Conservation (phyloP, 1,140 invertebrate genomes). For the Nasonia longicornis region DNA sequence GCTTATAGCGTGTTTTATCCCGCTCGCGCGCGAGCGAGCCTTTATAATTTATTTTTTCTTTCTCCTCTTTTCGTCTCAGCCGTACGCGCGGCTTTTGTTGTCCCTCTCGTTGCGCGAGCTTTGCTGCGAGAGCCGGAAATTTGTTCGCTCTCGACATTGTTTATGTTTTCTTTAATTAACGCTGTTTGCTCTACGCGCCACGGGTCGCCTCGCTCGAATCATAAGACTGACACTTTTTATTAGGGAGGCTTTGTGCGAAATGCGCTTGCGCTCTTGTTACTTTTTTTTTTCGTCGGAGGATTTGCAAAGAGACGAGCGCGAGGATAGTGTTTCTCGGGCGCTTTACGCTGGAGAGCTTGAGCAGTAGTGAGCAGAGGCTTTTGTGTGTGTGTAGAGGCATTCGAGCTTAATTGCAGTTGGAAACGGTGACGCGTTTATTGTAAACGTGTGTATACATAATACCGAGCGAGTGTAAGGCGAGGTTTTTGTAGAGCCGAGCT, state of each 20-base stretch:
- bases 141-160: slow-evolving; percentile 12
- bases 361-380: neutral
- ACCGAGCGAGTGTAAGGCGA: too few species aligned
- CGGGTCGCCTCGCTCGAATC: slow-evolving; percentile 15
- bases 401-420: neutral
- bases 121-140: slow-evolving; percentile 13
- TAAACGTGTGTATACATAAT: neutral
- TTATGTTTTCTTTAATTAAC: slow-evolving; percentile 36
- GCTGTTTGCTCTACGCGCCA: slow-evolving; percentile 16
- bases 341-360: neutral
- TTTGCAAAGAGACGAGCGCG: neutral
- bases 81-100: neutral
- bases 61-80: neutral
- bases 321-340: neutral
- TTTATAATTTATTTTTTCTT: neutral
- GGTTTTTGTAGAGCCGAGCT: neutral
- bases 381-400: neutral
- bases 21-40: neutral
- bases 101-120: neutral
- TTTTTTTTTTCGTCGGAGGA: neutral
- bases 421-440: neutral
- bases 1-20: neutral
- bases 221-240: slow-evolving; percentile 10
- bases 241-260: neutral
- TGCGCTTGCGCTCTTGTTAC: neutral